These are phyloP conservation scores for Ectemnius lituratus DNA, from an alignment of 2,888 invertebrate species.

Conservation along the genomic window DNA sequence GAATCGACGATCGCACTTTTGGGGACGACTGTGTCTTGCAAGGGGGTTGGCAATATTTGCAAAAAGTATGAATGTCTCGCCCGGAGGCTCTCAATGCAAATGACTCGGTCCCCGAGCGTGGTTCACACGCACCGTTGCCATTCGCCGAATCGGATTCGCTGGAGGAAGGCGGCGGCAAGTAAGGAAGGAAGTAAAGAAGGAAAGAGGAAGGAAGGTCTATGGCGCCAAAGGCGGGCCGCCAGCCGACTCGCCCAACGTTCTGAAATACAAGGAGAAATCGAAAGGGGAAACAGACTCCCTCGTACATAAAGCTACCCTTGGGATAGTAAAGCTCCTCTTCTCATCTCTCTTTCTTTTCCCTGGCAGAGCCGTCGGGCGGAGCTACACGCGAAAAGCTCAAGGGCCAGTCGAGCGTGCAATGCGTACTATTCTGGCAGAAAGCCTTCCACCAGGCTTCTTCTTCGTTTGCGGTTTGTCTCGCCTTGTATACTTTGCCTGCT, in stretches of 20 bases:
- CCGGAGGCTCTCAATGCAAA: conserved; percentile 56
- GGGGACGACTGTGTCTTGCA: conserved; percentile 14
- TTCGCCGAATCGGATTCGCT: not conserved
- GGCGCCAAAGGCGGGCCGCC: conserved; percentile 71
- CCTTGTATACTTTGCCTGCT: no score
- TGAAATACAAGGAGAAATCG: conserved; percentile 63
- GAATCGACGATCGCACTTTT: not conserved
- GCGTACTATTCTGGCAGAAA: conserved; percentile 50
- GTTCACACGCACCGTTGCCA: conserved; percentile 21
- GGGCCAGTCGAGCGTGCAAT: conserved; percentile 51
- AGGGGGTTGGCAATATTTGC: conserved; percentile 41
- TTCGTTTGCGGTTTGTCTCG: conserved; percentile 27
- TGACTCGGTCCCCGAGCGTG: conserved; percentile 43
- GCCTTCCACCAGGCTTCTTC: conserved; percentile 17
- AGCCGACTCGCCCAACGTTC: conserved; percentile 17
- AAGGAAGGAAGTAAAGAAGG: conserved; percentile 33
- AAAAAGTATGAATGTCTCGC: conserved; percentile 65
- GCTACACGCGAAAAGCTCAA: conserved; percentile 31
- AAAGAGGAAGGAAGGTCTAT: conserved; percentile 56
- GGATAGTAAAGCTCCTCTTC: conserved; percentile 40
- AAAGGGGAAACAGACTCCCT: conserved; percentile 52
- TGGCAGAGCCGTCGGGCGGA: conserved; percentile 23
- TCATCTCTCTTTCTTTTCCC: no score
- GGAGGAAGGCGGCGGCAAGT: not conserved
- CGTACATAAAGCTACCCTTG: not conserved